Percentiles rank a stretch among this genome's conserved stretches.
phyloP scores from a whole-genome alignment of 2,113 vertebrate species.

The Salvelinus sp. region DNA sequence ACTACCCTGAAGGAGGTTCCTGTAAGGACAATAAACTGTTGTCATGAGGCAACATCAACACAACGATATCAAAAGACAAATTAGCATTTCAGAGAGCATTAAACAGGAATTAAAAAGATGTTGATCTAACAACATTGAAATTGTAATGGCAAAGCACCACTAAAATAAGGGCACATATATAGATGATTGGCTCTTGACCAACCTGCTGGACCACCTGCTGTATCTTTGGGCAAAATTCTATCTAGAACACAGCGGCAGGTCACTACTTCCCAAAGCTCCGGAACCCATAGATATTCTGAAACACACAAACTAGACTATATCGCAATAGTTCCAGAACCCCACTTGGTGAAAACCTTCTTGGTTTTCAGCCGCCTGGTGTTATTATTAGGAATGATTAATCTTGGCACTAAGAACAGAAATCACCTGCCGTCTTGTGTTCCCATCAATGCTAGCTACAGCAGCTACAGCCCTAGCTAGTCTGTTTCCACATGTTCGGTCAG shows the following conservation, averaged over 20 bases:
- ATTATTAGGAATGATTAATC: constrained; percentile 57
- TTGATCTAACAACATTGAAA: constrained; percentile 34
- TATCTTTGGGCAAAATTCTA: constrained; percentile 10
- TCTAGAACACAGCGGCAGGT: constrained; percentile 3
- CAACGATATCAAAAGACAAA: constrained; percentile 24
- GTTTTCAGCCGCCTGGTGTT: constrained; percentile 51
- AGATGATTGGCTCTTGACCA: not conserved
- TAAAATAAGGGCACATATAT: constrained; percentile 6
- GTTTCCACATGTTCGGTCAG: constrained; percentile 60
- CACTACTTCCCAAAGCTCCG: constrained; percentile 33
- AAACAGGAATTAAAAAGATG: constrained; percentile 29
- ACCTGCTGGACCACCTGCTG: constrained; percentile 6
- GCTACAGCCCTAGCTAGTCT: constrained; percentile 33
- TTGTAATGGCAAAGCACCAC: constrained; percentile 21
- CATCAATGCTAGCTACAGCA: constrained; percentile 45
- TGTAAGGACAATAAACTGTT: constrained; percentile 14
- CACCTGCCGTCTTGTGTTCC: constrained; percentile 67
- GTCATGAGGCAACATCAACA: constrained; percentile 28
- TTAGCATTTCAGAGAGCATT: constrained; percentile 19
- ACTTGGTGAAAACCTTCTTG: constrained; percentile 34
- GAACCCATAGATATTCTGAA: constrained; percentile 5
- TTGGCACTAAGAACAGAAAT: constrained; percentile 57
- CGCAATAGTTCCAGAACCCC: constrained; percentile 11
- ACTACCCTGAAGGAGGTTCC: not conserved
- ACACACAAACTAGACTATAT: not conserved